Evolutionary conservation across 2,113 vertebrate species (phyloP), one percentile per base, ranked within the genome.

Genomic region (Bothrops jararaca): DNA sequence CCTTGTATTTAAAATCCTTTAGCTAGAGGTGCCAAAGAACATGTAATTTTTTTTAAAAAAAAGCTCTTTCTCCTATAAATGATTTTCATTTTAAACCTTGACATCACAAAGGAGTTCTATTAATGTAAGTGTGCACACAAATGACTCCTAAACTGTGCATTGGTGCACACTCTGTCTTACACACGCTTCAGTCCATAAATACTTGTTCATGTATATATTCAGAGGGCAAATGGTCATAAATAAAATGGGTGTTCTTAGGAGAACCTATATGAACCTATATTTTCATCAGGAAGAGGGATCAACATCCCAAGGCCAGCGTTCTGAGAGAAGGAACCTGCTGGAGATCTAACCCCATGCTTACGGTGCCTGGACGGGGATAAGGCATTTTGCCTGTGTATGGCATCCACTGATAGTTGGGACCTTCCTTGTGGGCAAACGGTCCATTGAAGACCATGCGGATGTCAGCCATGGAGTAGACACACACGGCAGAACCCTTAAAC

Each of bases 351-450:
- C n/a, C 22, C 22, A 4, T 92, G 92, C 98, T 98, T 95, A 99
- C 99, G 0, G 99, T 99, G 96, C 99, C 99, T 0, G 99, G 99
- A 29, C 99, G 97, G 29, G 99, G 99, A 92, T 99, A 99, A 11
- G 99, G 99, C 97, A 99, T 99, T 97, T 99, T 99, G 93, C 99
- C 99, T 0, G 98, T 98, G 97, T 99, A 99, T 48, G 99, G 99
- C 97, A 99, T 98, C 99, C 99, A 99, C 97, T 99, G 99, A 97
- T 99, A 99, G 97, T 99, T 99, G 95, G 99, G 99, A 20, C 99
- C 99, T 91, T 99, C 99, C 94, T 99, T 99, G 97, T 99, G 99
- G 0, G 99, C 99, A 7, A 99, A 99, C 80, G 99, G 99, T 48
- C 99, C 99, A 0, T 99, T 99, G 97, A 99, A 99, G 95, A 99